Conservation (phyloP, 2,113 vertebrate genomes). For the Phocoena sinus region DNA sequence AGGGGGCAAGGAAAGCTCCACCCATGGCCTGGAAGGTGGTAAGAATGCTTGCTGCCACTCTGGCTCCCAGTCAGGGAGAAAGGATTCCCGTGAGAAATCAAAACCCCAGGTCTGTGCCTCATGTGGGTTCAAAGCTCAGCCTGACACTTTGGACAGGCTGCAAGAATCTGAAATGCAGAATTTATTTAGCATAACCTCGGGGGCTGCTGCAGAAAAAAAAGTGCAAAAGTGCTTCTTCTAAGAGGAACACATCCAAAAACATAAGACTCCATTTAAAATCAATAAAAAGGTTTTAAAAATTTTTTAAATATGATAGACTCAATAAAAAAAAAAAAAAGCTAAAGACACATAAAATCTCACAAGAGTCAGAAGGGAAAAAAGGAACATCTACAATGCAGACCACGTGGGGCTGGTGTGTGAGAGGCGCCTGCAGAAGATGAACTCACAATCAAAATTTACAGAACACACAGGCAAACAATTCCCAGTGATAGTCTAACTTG, state of each 20-base stretch:
- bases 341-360: neutral
- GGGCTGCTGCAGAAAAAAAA: neutral
- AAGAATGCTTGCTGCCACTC: neutral
- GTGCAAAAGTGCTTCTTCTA: neutral
- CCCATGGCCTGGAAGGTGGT: neutral
- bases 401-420: neutral
- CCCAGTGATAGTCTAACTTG: rapidly evolving
- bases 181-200: neutral
- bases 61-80: neutral
- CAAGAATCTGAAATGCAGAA: neutral
- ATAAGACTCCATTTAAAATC: neutral
- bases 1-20: no score
- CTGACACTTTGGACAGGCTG: neutral
- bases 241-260: neutral
- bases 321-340: neutral
- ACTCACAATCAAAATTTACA: neutral
- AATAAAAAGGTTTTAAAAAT: no score
- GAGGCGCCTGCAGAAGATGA: neutral
- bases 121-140: neutral
- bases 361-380: neutral
- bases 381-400: neutral
- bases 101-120: neutral
- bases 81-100: neutral
- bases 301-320: neutral
- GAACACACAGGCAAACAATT: neutral